Conservation (phyloP, 1,140 invertebrate species). For the Adoxophyes honmai region DNA sequence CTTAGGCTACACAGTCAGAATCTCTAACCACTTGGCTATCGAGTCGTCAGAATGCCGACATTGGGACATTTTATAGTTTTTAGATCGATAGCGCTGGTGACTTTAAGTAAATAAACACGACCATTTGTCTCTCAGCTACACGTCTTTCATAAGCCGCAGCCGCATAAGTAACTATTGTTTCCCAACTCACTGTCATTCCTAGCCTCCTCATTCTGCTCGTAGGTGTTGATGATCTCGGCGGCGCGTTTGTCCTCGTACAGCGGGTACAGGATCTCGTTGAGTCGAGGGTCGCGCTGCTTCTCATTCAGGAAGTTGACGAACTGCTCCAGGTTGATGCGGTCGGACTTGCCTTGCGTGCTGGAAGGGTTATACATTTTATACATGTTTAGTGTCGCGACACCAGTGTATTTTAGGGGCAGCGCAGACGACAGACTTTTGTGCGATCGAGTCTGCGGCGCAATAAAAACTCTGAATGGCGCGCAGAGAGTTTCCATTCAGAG, state of each 20-base stretch:
- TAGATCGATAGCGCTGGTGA: too few species aligned
- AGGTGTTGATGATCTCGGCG: slow-evolving; percentile 94
- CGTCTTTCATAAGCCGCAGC: neutral
- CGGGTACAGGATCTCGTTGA: slow-evolving; percentile 99
- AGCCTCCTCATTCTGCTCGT: slow-evolving; percentile 92
- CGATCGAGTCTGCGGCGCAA: too few species aligned
- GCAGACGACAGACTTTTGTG: too few species aligned
- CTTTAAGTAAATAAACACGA: too few species aligned
- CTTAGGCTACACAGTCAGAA: too few species aligned
- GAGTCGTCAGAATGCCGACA: too few species aligned
- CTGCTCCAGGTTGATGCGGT: slow-evolving; percentile 91
- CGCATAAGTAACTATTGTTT: neutral
- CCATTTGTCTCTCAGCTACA: neutral
- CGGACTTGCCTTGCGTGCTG: slow-evolving; percentile 93
- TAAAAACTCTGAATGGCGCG: too few species aligned
- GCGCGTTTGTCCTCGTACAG: slow-evolving; percentile 97
- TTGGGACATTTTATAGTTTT: too few species aligned
- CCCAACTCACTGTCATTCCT: slow-evolving; percentile 84
- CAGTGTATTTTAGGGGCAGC: too few species aligned
- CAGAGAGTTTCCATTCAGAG: too few species aligned
- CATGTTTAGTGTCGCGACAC: neutral
- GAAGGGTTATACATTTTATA: slow-evolving; percentile 26
- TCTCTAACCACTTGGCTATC: too few species aligned
- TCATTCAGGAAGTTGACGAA: slow-evolving; percentile 98
- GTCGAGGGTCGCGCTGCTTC: slow-evolving; percentile 97